Base-by-base conservation (phyloP, 2,888 invertebrate species). In the Caenorhabditis imperialis region DNA sequence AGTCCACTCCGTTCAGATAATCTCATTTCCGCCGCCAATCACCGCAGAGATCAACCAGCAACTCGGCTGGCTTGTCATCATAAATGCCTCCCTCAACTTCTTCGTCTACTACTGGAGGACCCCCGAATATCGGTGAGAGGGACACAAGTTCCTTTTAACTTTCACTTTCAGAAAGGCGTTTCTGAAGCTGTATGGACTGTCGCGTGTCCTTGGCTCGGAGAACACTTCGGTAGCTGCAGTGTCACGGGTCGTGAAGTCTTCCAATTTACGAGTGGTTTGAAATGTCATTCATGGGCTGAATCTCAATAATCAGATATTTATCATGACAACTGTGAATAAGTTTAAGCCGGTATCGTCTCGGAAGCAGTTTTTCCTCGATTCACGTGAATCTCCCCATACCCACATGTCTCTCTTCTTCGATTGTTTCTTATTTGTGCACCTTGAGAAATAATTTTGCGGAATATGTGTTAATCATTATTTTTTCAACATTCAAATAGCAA, bases 21-120 rank as follows among this genome's bases (percentile, higher is more conserved):
- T 63, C n/a, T n/a, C 44, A n/a, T 53, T 77, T 38, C 42, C 73
- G 3, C 48, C 50, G 4, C 7, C 25, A 8, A 60, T 75, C 16
- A 62, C 71, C 42, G 48, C 71, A 3, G 70, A 70, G 48, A 75
- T 81, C 27, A 79, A 81, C 38, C 60, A 62, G 33, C 81, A 81
- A 38, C 74, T 79, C 20, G 76, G 72, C 23, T 81, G 81, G 81
- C 50, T 81, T 1, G 81, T 81, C 4, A 81, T 81, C 18, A 75
- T 77, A 8, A 81, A 81, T 65, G 74, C 79, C 12, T 79, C 79
- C 1, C 47, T 73, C 25, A 77, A 77, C 42, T 77, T 79, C 22
- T 75, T 77, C 35, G 71, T 78, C n/a, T 81, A 79, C 40, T 67
- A 62, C 27, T 78, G 77, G 79, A 60, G 79, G 37, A 58, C 76